Percentiles rank a stretch among this genome's conserved stretches.
Evolutionary conservation across 2,113 vertebrate species (phyloP).

Genomic region (Phylloscopus whistleri): DNA sequence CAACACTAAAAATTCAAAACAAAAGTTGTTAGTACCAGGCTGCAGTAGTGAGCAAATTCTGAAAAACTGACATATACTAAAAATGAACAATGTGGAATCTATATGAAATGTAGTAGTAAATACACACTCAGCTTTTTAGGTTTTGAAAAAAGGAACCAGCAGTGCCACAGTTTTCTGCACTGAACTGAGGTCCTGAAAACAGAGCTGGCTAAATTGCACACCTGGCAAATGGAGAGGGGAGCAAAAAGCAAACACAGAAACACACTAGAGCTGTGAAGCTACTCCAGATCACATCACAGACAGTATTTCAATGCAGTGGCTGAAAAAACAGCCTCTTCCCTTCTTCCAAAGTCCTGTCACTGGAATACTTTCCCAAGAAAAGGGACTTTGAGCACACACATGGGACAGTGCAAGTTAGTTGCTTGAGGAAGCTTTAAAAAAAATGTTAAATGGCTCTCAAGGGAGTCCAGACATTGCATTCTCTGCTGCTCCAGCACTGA

Average conservation of each 20-base stretch:
- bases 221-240: background rate
- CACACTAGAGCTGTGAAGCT: background rate
- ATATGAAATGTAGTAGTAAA: background rate
- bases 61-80: background rate
- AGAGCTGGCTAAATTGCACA: background rate
- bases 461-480: background rate
- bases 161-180: background rate
- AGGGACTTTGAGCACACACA: background rate
- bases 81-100: background rate
- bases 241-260: background rate
- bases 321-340: background rate
- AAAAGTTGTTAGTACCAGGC: background rate
- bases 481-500: background rate
- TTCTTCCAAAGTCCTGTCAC: background rate
- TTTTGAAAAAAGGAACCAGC: background rate
- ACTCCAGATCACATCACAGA: background rate
- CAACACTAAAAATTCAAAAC: background rate
- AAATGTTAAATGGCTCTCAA: background rate
- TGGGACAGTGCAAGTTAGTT: background rate
- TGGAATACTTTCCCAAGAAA: background rate
- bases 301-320: background rate
- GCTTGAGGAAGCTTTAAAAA: background rate
- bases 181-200: slow-evolving; percentile 1
- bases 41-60: background rate
- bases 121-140: background rate